Evolutionary conservation across 2,888 invertebrate genomes (phyloP).

Genomic region (Andrena chrysosceles): DNA sequence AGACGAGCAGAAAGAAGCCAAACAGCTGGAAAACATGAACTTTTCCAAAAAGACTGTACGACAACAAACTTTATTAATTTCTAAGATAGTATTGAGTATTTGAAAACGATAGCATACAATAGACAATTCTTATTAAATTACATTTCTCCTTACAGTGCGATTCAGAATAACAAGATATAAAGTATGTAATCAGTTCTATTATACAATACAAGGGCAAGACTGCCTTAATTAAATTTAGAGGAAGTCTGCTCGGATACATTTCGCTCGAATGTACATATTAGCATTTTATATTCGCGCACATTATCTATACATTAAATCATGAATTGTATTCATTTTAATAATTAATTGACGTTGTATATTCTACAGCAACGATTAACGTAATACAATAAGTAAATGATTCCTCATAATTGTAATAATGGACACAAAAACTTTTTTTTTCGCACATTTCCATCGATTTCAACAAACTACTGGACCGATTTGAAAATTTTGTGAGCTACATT

Average conservation of each 20-base stretch:
- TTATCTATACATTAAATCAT: conserved; percentile 13
- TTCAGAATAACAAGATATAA: conserved; percentile 43
- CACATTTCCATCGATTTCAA: too few species aligned
- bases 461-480: too few species aligned
- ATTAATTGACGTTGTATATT: conserved; percentile 52
- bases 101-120: conserved; percentile 39
- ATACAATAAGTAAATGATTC: conserved; percentile 21
- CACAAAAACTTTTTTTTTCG: too few species aligned
- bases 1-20: neutral
- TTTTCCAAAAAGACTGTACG: conserved; percentile 25
- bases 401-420: conserved; percentile 25
- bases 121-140: conserved; percentile 34
- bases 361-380: conserved; percentile 61
- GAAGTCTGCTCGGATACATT: neutral
- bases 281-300: conserved; percentile 1
- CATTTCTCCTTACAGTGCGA: conserved; percentile 24
- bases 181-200: conserved; percentile 27
- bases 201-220: conserved; percentile 11
- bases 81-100: conserved; percentile 59
- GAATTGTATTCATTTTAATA: conserved; percentile 12
- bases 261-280: conserved; percentile 17
- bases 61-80: conserved; percentile 57
- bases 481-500: too few species aligned
- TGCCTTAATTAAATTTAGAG: neutral
- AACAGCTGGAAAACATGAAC: conserved; percentile 1